Conservation (phyloP, 2,888 invertebrate genomes). For the Nematopogon swammerdamellus region DNA sequence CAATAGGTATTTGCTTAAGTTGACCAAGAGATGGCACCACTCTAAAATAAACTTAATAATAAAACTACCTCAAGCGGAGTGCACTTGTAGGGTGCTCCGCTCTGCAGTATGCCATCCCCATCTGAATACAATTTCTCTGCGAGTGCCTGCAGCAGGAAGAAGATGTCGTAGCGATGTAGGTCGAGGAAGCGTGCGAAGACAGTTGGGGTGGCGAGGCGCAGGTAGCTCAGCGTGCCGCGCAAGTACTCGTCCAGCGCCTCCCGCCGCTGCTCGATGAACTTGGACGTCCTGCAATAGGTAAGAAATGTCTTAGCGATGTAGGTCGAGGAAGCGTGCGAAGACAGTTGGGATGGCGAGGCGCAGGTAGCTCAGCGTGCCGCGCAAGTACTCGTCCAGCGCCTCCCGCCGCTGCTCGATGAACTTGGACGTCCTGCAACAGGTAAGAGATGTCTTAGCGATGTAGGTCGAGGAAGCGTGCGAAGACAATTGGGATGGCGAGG, state of each 20-base stretch:
- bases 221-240: slow-evolving; percentile 68
- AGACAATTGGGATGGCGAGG: slow-evolving; percentile 73
- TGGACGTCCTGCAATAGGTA: slow-evolving; percentile 69
- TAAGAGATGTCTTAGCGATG: slow-evolving; percentile 88
- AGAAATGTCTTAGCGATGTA: slow-evolving; percentile 86
- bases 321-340: slow-evolving; percentile 81
- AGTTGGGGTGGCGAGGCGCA: slow-evolving; percentile 76
- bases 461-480: slow-evolving; percentile 85
- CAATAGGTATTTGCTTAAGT: too few species aligned
- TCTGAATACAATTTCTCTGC: slow-evolving; percentile 74
- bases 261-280: slow-evolving; percentile 82
- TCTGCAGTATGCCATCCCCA: slow-evolving; percentile 66
- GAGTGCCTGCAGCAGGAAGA: slow-evolving; percentile 79
- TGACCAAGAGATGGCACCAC: not conserved
- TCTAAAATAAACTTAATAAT: not conserved
- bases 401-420: slow-evolving; percentile 83
- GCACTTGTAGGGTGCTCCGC: slow-evolving; percentile 63
- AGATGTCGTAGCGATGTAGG: slow-evolving; percentile 87
- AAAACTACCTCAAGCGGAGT: slow-evolving; percentile 71
- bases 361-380: slow-evolving; percentile 70
- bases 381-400: slow-evolving; percentile 79
- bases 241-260: slow-evolving; percentile 79
- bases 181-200: slow-evolving; percentile 82
- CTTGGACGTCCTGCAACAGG: slow-evolving; percentile 63
- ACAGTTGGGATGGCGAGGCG: slow-evolving; percentile 76